Conservation (phyloP, 2,888 invertebrate genomes). For the Cephus pygmeus region DNA sequence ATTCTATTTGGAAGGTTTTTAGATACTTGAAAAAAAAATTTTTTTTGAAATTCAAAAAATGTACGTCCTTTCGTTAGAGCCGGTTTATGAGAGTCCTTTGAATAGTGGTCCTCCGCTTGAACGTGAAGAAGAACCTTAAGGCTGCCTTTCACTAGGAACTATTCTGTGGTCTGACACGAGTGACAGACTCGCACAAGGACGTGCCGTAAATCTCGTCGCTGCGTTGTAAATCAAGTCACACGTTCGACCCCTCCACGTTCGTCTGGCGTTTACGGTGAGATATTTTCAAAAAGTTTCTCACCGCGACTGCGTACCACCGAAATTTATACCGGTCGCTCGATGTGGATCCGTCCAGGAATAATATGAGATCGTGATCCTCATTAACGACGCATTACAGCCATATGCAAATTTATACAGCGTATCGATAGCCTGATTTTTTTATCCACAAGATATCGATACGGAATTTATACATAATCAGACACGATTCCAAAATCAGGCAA, state of each 20-base stretch:
- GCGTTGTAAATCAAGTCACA: conserved; percentile 32
- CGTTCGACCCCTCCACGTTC: conserved; percentile 18
- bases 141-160: not conserved
- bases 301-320: not conserved
- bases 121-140: not conserved
- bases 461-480: not conserved
- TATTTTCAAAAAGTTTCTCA: not conserved
- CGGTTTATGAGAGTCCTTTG: not conserved
- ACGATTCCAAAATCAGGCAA: not conserved
- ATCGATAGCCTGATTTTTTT: not conserved
- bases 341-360: not conserved
- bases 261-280: not conserved
- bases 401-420: not conserved
- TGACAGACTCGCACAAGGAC: conserved; percentile 14
- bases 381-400: not conserved
- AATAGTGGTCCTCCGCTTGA: not conserved
- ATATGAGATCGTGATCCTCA: not conserved
- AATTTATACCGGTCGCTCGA: not conserved
- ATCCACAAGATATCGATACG: not conserved
- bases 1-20: too few relatives aligned
- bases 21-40: too few relatives aligned
- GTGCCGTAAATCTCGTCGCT: conserved; percentile 38
- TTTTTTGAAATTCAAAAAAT: not conserved
- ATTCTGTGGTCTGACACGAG: not conserved
- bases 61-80: not conserved